These are phyloP conservation scores for Stercorarius parasiticus DNA, from an alignment of 2,113 vertebrate species.

Conservation along the genomic window DNA sequence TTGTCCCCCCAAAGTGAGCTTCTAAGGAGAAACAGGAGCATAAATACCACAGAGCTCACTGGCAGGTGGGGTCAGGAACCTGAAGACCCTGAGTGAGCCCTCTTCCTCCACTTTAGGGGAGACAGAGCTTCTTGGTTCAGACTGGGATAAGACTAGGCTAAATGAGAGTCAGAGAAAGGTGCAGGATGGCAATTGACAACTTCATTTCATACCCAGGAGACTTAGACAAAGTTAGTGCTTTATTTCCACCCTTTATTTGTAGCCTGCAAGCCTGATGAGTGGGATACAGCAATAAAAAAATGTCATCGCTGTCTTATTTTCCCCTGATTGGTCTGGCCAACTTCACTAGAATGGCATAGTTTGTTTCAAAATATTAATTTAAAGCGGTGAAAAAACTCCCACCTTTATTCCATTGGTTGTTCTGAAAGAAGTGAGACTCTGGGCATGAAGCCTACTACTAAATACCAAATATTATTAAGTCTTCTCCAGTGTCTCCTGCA, in stretches of 20 bases:
- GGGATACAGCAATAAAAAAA: not conserved
- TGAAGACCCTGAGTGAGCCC: not conserved
- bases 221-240: not conserved
- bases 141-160: not conserved
- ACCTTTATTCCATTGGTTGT: rapidly evolving
- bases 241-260: not conserved
- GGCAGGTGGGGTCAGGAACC: not conserved
- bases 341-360: not conserved
- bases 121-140: not conserved
- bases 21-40: not conserved
- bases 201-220: not conserved
- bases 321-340: not conserved
- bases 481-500: not conserved
- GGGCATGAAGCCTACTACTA: not conserved
- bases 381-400: not conserved
- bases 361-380: not conserved
- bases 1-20: not conserved
- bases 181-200: not conserved
- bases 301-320: not conserved
- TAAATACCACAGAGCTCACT: not conserved
- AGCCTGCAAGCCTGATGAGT: not conserved
- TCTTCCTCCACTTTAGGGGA: not conserved
- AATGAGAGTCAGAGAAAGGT: not conserved
- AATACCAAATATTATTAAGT: not conserved
- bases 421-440: not conserved